Evolutionary conservation across 2,797 vertebrate species (phyloP), one percentile per base, ranked within the genome.

Genomic region (Sebastes elongatus): DNA sequence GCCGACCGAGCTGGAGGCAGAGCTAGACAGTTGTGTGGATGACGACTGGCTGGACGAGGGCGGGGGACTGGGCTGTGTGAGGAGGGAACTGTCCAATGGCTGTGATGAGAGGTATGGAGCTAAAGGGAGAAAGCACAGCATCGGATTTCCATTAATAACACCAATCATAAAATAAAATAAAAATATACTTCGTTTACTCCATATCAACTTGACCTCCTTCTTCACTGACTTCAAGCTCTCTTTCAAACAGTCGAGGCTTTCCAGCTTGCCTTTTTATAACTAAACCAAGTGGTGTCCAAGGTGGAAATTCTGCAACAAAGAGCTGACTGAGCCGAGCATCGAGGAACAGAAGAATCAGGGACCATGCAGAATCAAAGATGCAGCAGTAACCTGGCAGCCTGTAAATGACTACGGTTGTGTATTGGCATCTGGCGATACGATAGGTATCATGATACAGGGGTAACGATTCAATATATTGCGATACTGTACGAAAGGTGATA

Each of bases 101-200:
- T 98, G 99, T 35, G 98, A 97, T 88, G 99, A 96, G 92, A 99
- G 97, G 89, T 99, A 99, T 81, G 99, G 98, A 94, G 97, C 99
- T 99, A 86, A 89, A 96, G 80, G 3, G 69, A 85, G 6, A 72
- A 66, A 75, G 5, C 33, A 69, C 7, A 61, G 5, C 16, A 56
- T 23, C 16, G 28, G 20, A 65, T 10, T 30, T 80, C 66, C 33
- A 62, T 86, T 67, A 81, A 79, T 80, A 49, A 55, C 9, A 71
- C 22, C 4, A 74, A 85, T 71, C 28, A 65, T 20, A 4, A n/a
- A n/a, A n/a, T 53, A 27, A 65, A 68, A 78, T 55, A 22, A 55
- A 70, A 77, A 57, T 18, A 80, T 1, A 63, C 33, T 69, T 9
- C 7, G 9, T 76, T 82, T 42, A 78, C 52, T 89, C 14, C 30